Base-by-base conservation (phyloP, 2,113 vertebrate species). In the Baryphthengus martii region DNA sequence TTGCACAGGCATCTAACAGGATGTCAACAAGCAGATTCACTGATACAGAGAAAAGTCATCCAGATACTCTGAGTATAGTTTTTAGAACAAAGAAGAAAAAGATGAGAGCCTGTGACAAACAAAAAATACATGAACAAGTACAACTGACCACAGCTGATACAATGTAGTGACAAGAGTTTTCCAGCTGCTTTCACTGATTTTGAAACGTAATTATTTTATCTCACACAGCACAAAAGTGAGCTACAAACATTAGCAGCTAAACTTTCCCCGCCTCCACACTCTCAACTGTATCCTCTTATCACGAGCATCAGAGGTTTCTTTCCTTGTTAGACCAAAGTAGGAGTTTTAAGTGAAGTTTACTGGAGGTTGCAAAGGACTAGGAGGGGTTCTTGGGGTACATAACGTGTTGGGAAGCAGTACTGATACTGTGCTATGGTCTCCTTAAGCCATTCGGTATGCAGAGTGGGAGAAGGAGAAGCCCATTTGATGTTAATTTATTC, bases 21-120 rank as follows among this genome's bases (percentile, higher is more conserved):
- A 95, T 65, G 59, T 63, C 93, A 89, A 72, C 62, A 93, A 88
- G 31, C 66, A 95, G 84, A 94, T 91, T 89, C 91, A 76, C 80
- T 87, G 87, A 92, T 91, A 87, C 0, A 31, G 35, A 84, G 56
- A 78, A 82, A 87, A 93, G 76, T 37, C 61, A 52, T 81, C n/a
- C 56, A 78, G n/a, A 59, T 52, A 59, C 24, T 70, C 45, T 24
- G 17, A 45, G 65, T 17, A 13, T 2, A 61, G 13, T 8, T 95
- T 94, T 86, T 31, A 91, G 29, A 87, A 23, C 24, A 81, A 81
- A 59, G 33, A 37, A 66, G 21, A 40, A 92, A 87, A 93, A 75
- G n/a, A 3, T 66, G 25, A 58, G 67, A 93, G 31, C 18, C 18
- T 53, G 15, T 71, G 67, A 74, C 33, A 77, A 88, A 52, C 17